Evolutionary conservation across 2,113 vertebrate species (phyloP), one percentile per base, ranked within the genome.

Genomic region (Numenius arquata): DNA sequence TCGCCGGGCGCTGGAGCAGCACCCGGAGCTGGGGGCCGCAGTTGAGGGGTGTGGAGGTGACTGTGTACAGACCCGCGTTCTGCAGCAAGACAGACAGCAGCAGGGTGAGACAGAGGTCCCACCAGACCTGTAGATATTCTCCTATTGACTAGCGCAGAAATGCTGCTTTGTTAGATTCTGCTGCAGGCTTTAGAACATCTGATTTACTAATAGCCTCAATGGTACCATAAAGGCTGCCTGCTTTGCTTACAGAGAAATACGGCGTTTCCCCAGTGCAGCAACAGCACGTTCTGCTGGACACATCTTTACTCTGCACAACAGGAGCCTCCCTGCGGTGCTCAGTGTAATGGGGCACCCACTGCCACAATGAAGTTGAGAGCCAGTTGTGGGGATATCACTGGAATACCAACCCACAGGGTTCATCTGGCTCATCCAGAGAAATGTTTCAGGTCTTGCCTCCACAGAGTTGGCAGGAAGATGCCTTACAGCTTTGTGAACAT

Each of bases 11-110:
- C 21, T 91, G 97, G 50, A 99, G 98, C 68, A 99, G 98, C 19
- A 81, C 53, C 65, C 99, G 98, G 55, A 99, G 98, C 32, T 98
- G 98, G 10, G 99, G 99, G 8, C 99, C 99, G 0, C 99, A 99
- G 98, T 99, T 99, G 74, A 99, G 98, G 19, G 99, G 99, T 0
- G 99, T 99, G 21, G 99, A 97, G 3, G 99, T 99, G 91, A 99
- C 99, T 0, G 99, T 99, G 72, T 99, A 99, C 58, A 99, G 98
- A 12, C 99, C 99, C 0, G 87, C 99, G 0, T 99, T 99, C 99
- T 99, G 94, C 82, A 97, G 92, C 9, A 34, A 88, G 73, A 94
- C 53, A 96, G 52, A 88, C n/a, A 72, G 71, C 27, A 6, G 21
- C 20, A 63, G 40, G 62, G 36, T 73, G 73, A 95, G 66, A 58